Evolutionary conservation across 2,888 invertebrate species (phyloP).

Genomic region (Agonopterix heracliana): DNA sequence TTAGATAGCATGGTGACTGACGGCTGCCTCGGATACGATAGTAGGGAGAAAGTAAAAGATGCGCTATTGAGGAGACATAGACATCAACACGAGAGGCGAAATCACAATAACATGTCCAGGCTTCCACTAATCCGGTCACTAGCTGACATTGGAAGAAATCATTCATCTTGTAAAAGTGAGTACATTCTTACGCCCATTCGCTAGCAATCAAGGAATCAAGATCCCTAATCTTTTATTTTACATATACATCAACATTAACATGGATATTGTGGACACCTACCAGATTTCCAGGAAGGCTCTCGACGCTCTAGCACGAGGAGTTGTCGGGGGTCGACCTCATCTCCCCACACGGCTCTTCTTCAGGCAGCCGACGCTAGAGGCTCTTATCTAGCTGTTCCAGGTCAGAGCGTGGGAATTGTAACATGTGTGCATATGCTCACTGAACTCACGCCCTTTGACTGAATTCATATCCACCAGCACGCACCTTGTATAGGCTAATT

Average conservation of each 20-base stretch:
- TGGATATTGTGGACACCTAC: constrained; percentile 18
- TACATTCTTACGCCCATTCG: constrained; percentile 29
- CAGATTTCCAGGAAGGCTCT: constrained; percentile 73
- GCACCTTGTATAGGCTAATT: constrained; percentile 32
- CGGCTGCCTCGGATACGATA: constrained; percentile 82
- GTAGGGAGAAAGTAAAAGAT: constrained; percentile 87
- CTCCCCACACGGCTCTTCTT: constrained; percentile 71
- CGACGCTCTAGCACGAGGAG: constrained; percentile 64
- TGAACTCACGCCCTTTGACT: constrained; percentile 46
- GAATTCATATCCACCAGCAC: constrained; percentile 45
- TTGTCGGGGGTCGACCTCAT: constrained; percentile 65
- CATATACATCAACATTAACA: no score
- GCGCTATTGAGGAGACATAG: constrained; percentile 91
- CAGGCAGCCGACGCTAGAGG: constrained; percentile 75
- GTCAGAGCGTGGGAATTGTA: constrained; percentile 56
- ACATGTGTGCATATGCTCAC: constrained; percentile 42
- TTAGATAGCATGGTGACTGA: constrained; percentile 92
- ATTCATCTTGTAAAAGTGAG: constrained; percentile 97
- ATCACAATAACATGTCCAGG: constrained; percentile 83
- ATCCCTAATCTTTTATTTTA: no score
- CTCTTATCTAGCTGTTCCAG: constrained; percentile 79
- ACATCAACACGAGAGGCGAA: constrained; percentile 92
- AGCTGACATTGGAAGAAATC: constrained; percentile 96
- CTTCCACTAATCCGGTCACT: constrained; percentile 94
- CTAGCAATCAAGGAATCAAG: no score